These are phyloP conservation scores for Phyllotis vaccarum DNA, from an alignment of 2,797 vertebrate species.

Conservation along the genomic window DNA sequence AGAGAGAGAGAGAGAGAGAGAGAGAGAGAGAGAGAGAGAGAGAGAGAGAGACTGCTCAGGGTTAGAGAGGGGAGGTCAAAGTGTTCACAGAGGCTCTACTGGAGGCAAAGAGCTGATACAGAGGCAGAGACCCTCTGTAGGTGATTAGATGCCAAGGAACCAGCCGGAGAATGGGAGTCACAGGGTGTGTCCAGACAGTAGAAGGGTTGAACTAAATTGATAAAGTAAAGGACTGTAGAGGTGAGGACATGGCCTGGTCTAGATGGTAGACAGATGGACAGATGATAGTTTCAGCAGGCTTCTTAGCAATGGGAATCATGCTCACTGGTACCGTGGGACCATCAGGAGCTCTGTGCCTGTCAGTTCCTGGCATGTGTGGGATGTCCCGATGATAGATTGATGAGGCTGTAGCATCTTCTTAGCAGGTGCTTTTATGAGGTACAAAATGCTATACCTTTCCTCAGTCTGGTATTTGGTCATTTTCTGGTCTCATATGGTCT, in stretches of 20 bases:
- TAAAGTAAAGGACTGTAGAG: not conserved
- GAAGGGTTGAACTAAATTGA: not conserved
- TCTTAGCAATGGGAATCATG: not conserved
- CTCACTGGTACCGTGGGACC: not conserved
- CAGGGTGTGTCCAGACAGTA: not conserved
- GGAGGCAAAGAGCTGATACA: not conserved
- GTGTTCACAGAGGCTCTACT: not conserved
- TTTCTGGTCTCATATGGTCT: not conserved
- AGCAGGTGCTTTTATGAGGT: not conserved
- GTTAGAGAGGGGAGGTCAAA: not conserved
- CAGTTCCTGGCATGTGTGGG: not conserved
- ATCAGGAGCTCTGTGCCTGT: not conserved
- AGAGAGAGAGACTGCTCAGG: not conserved
- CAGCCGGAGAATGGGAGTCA: not conserved
- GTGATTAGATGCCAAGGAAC: not conserved
- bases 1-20: not conserved
- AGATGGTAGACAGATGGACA: not conserved
- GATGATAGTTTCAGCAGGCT: not conserved
- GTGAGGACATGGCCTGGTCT: not conserved
- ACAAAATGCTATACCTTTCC: not conserved
- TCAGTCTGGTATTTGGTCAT: not conserved
- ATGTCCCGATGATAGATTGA: not conserved
- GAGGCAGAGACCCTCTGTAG: not conserved
- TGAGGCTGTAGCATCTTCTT: not conserved
- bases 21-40: not conserved